Evolutionary conservation across 1,140 invertebrate genomes (phyloP).

Genomic region (Dendroctonus valens): DNA sequence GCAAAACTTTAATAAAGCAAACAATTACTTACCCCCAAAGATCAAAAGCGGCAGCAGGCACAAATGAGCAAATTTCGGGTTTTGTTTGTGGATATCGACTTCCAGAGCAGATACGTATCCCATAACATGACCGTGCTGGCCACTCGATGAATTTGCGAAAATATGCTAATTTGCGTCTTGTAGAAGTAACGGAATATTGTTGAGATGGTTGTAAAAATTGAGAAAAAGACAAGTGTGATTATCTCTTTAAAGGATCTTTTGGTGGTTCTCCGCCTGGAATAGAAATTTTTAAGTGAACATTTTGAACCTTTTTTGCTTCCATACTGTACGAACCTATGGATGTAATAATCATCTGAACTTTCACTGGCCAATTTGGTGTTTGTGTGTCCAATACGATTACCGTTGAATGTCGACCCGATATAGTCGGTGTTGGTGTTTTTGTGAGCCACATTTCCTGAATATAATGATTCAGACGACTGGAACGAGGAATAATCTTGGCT

Average conservation of each 20-base stretch:
- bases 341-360: conserved; percentile 29
- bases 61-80: conserved; percentile 42
- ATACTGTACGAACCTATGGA: conserved; percentile 14
- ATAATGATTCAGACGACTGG: conserved; percentile 9
- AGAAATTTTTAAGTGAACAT: conserved; percentile 5
- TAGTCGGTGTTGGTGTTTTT: conserved; percentile 45
- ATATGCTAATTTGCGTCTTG: conserved; percentile 18
- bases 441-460: conserved; percentile 33
- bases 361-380: no score
- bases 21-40: conserved; percentile 52
- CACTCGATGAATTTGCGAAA: conserved; percentile 38
- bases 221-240: conserved; percentile 21
- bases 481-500: conserved; percentile 1
- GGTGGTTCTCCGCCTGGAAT: conserved; percentile 15
- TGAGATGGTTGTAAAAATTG: conserved; percentile 26
- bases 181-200: conserved; percentile 21
- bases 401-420: no score
- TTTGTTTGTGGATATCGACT: conserved; percentile 40
- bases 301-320: conserved; percentile 1
- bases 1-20: background rate
- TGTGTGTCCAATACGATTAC: no score
- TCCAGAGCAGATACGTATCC: conserved; percentile 54
- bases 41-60: conserved; percentile 52
- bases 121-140: conserved; percentile 49
- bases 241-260: conserved; percentile 15